Evolutionary conservation across 2,113 vertebrate species (phyloP), one percentile per base, ranked within the genome.

Genomic region (Lates calcarifer): DNA sequence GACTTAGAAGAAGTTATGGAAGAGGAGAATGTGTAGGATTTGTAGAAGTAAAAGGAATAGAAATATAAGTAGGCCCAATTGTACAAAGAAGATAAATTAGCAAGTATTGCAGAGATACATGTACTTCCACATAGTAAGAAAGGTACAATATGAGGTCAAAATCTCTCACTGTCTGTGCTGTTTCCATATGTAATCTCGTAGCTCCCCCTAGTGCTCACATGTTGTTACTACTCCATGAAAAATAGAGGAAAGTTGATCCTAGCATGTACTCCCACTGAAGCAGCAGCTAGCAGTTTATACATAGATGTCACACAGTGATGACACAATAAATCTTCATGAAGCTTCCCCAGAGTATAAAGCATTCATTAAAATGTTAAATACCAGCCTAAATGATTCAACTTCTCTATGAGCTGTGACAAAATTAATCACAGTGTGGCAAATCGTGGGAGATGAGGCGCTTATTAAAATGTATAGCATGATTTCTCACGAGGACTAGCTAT

Each of bases 311-410:
- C 60, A 73, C 35, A 39, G 64, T 7, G 69, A 73, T 69, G 75
- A 61, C 69, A 79, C 58, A 78, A 43, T 86, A 87, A 72, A 79
- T 84, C 83, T 85, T 68, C 74, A 66, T 58, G 31, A 68, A 71
- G 70, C 75, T 66, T 74, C 26, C 70, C 11, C 13, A 81, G 64
- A 88, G 63, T 47, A 78, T 64, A 74, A 82, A 82, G 63, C 72
- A n/a, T 79, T 76, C 74, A 91, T 94, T 89, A 86, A 84, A 91
- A 85, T 75, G 65, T 87, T 90, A 81, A 90, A 90, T 66, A 75
- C 70, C 51, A 43, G 77, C 65, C 73, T 74, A 67, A 84, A 91
- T 45, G 71, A 88, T 76, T 83, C 76, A 81, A 82, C 74, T 81
- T 75, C 56, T 88, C 56, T 77, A 78, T 76, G 72, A 85, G 69